Evolutionary conservation across 2,888 invertebrate genomes (phyloP), one percentile per base, ranked within the genome.

Genomic region (Drosophila borealis): DNA sequence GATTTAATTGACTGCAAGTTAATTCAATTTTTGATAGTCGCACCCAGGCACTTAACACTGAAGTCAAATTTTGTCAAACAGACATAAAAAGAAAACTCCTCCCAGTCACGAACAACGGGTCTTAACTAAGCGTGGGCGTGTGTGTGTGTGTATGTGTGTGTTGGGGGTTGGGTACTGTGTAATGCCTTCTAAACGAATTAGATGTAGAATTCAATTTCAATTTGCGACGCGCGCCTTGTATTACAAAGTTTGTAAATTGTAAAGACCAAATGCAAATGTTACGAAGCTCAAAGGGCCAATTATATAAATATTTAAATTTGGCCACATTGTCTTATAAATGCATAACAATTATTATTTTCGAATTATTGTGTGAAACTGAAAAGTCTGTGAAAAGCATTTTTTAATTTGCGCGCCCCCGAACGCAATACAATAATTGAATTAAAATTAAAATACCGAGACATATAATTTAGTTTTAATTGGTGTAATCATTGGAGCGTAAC

Each of bases 1-100:
- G 82, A 87, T 86, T 81, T 86, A 87, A 87, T 87, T 87, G 86
- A 81, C 82, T 74, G 70, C 72, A 70, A 74, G 74, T 61, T 87
- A 87, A 85, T 85, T 85, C 80, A 77, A 85, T 85, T 85, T 83
- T 61, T 34, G 50, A 46, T 42, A 62, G 44, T 65, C 50, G 62
- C 69, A 66, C 61, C 64, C 69, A 61, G 53, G 53, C 56, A 62
- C 74, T 64, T 56, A 50, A 25, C 49, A 33, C 41, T 44, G 21
- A 21, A 14, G 51, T 53, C 60, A 14, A 65, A 62, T 46, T 59
- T 60, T 48, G 48, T 6, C 50, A 44, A 62, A 53, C 44, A 61
- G 39, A 14, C 53, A 25, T 34, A 21, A 42, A 59, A 61, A 59
- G 50, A 49, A 57, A 51, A 54, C 45, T 57, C 19, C 48, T 39